A percentile compares a stretch with the other conserved stretches of the same genome.
Evolutionary conservation across 2,888 invertebrate species (phyloP).

Genomic region (Pseudococcus longispinus): DNA sequence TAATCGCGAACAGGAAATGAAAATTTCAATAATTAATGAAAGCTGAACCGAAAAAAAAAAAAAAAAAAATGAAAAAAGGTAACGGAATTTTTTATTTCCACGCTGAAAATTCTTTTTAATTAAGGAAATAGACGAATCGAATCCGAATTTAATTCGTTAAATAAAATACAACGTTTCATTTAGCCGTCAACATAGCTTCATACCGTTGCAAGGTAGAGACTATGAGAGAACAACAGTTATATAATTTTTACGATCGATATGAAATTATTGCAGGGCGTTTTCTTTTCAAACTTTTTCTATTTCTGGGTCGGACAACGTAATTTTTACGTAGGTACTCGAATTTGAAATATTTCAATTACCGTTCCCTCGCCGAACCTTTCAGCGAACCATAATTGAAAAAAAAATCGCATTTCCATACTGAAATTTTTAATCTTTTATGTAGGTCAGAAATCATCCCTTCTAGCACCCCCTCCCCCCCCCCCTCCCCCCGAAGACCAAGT

Average conservation of each 20-base stretch:
- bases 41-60: neutral
- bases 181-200: conserved; percentile 3
- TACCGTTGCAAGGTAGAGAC: neutral
- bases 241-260: conserved; percentile 46
- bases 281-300: conserved; percentile 35
- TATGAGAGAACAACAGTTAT: conserved; percentile 22
- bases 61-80: neutral
- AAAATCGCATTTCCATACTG: neutral
- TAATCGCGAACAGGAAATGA: neutral
- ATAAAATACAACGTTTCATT: conserved; percentile 36
- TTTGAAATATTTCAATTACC: conserved; percentile 11
- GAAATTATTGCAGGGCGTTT: conserved; percentile 42
- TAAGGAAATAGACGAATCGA: conserved; percentile 1
- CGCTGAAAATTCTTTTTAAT: conserved; percentile 36
- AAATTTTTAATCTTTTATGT: neutral
- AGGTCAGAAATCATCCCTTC: neutral
- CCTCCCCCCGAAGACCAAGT: neutral
- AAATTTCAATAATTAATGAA: conserved; percentile 45
- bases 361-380: no score
- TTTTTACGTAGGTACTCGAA: conserved; percentile 34
- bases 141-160: conserved; percentile 23
- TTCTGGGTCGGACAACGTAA: conserved; percentile 12
- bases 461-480: neutral
- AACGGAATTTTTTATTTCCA: neutral
- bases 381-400: neutral